A percentile compares a stretch with the other conserved stretches of the same genome.
These are phyloP conservation scores for Chalcosyrphus nemorum DNA, from an alignment of 2,888 invertebrate species.

Conservation along the genomic window DNA sequence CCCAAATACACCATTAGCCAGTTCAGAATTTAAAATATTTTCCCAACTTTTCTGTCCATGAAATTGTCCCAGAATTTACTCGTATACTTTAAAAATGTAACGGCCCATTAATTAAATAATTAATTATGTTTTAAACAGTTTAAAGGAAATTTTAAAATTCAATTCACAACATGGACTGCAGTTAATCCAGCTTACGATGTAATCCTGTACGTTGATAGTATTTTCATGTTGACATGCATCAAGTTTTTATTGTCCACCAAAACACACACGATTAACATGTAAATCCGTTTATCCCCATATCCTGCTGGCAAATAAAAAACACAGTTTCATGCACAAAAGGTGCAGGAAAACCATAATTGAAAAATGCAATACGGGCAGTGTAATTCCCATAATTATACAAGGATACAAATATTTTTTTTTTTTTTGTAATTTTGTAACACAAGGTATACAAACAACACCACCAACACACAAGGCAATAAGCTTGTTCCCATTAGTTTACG, in stretches of 20 bases:
- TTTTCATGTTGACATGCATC: background rate
- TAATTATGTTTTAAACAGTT: too few relatives aligned
- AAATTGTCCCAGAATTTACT: too few relatives aligned
- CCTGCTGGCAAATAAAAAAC: too few relatives aligned
- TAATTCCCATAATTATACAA: background rate
- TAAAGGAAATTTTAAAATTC: too few relatives aligned
- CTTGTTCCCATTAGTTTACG: background rate
- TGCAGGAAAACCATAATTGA: background rate
- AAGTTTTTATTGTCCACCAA: background rate
- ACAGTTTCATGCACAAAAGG: background rate
- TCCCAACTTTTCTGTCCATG: too few relatives aligned
- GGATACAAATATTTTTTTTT: too few relatives aligned
- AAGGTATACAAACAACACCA: too few relatives aligned
- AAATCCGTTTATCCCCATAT: background rate
- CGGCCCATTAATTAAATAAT: too few relatives aligned
- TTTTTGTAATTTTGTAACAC: background rate
- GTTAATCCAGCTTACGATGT: background rate
- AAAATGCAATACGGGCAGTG: background rate
- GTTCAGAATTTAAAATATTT: too few relatives aligned
- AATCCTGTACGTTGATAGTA: background rate
- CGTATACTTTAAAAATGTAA: too few relatives aligned
- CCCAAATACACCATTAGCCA: too few relatives aligned
- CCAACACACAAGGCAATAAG: background rate
- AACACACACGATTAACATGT: background rate
- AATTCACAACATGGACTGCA: background rate